Percentiles rank a stretch among this genome's conserved stretches.
Evolutionary conservation across 2,888 invertebrate species (phyloP).

Genomic region (Ormyrus pomaceus): DNA sequence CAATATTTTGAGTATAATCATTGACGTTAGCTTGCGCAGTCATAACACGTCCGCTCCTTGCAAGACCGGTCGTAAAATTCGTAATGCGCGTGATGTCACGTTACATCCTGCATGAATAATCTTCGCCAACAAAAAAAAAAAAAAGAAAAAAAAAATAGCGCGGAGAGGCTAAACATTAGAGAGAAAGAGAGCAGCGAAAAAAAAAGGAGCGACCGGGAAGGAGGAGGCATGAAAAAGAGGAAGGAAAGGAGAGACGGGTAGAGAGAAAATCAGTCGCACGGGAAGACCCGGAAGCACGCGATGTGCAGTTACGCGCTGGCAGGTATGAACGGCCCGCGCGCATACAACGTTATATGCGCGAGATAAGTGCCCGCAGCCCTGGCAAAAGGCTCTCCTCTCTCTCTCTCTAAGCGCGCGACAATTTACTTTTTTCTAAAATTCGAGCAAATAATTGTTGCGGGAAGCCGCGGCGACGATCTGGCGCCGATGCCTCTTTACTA

Average conservation of each 20-base stretch:
- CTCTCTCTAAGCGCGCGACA: not conserved
- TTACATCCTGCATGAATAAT: no score
- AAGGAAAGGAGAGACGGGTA: not conserved
- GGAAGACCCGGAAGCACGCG: conserved; percentile 43
- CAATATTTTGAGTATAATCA: no score
- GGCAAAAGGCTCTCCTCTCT: not conserved
- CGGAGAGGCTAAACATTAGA: no score
- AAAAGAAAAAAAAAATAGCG: not conserved
- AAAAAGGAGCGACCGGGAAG: not conserved
- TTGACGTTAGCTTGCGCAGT: no score
- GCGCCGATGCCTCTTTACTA: no score
- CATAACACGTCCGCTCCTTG: no score
- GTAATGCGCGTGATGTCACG: no score
- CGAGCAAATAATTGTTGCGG: conserved; percentile 29
- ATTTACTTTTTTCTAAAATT: conserved; percentile 39
- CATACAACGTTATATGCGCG: conserved; percentile 41
- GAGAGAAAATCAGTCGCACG: conserved; percentile 15
- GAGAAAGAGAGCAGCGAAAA: not conserved
- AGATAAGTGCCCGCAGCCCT: conserved; percentile 34
- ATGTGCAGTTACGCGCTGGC: conserved; percentile 60
- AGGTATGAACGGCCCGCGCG: conserved; percentile 53
- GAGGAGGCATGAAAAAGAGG: not conserved
- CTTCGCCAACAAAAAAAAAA: not conserved
- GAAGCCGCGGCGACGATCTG: no score
- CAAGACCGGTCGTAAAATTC: not conserved